A percentile compares a stretch with the other conserved stretches of the same genome.
These are phyloP conservation scores for Apamea anceps DNA, from an alignment of 2,888 invertebrate genomes.

Conservation along the genomic window DNA sequence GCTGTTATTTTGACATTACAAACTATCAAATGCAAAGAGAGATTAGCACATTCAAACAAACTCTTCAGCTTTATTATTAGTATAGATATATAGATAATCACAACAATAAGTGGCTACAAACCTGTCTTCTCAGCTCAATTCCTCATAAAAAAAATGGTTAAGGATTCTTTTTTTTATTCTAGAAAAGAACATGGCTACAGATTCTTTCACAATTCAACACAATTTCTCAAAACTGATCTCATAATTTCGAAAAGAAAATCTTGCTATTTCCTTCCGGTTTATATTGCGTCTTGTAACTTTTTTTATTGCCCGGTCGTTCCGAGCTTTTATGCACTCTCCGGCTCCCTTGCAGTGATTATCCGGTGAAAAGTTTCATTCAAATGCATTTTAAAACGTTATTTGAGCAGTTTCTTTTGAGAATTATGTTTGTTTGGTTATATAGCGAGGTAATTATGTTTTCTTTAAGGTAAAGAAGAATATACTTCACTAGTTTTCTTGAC, in stretches of 20 bases:
- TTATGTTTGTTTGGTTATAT: background rate
- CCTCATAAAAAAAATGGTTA: background rate
- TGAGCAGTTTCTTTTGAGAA: background rate
- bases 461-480: background rate
- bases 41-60: too few species aligned
- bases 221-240: constrained; percentile 5
- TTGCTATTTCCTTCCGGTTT: background rate
- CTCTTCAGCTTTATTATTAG: too few species aligned
- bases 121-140: too few species aligned
- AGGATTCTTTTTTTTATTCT: too few species aligned
- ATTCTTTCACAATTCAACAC: background rate
- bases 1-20: too few species aligned
- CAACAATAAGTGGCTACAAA: too few species aligned
- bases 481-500: background rate
- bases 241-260: constrained; percentile 4
- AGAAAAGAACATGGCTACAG: background rate
- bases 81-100: too few species aligned
- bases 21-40: too few species aligned
- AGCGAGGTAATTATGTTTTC: background rate
- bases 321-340: constrained; percentile 27
- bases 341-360: constrained; percentile 21
- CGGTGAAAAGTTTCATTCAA: constrained; percentile 34
- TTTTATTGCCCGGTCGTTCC: constrained; percentile 15
- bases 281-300: constrained; percentile 23
- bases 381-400: constrained; percentile 36